Conservation (phyloP, 1,140 invertebrate genomes). For the Hermetia illucens region DNA sequence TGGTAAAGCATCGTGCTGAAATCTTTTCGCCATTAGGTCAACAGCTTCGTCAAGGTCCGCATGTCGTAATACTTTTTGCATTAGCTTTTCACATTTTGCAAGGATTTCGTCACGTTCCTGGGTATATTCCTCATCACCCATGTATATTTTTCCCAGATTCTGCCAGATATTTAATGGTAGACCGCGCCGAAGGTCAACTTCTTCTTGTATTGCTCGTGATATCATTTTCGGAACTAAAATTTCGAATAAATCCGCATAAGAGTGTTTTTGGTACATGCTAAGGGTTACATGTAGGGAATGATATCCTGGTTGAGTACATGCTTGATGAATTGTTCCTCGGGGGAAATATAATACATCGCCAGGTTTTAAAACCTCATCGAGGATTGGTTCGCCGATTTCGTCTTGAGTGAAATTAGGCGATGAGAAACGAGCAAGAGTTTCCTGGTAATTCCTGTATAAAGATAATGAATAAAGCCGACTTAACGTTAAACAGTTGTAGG, state of each 20-base stretch:
- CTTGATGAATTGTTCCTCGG: conserved; percentile 88
- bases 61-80: conserved; percentile 36
- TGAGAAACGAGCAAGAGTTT: conserved; percentile 63
- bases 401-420: conserved; percentile 67
- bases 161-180: conserved; percentile 65
- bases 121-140: conserved; percentile 33
- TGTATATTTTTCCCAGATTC: conserved; percentile 54
- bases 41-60: conserved; percentile 62
- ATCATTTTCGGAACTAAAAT: conserved; percentile 66
- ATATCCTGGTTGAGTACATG: conserved; percentile 48
- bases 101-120: conserved; percentile 39
- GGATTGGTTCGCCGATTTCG: conserved; percentile 65
- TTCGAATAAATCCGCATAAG: conserved; percentile 78
- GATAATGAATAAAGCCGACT: too few species aligned
- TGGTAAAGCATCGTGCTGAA: conserved; percentile 77
- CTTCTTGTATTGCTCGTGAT: conserved; percentile 49
- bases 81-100: conserved; percentile 41
- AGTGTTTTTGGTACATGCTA: conserved; percentile 81
- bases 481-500: too few species aligned
- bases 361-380: conserved; percentile 64
- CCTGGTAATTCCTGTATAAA: too few species aligned
- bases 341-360: conserved; percentile 91
- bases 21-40: conserved; percentile 70
- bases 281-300: conserved; percentile 90
- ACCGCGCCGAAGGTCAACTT: conserved; percentile 61